Percentiles rank a stretch among this genome's conserved stretches.
These are phyloP conservation scores for Epinephelus malabaricus DNA, from an alignment of 2,797 vertebrate species.

Conservation along the genomic window DNA sequence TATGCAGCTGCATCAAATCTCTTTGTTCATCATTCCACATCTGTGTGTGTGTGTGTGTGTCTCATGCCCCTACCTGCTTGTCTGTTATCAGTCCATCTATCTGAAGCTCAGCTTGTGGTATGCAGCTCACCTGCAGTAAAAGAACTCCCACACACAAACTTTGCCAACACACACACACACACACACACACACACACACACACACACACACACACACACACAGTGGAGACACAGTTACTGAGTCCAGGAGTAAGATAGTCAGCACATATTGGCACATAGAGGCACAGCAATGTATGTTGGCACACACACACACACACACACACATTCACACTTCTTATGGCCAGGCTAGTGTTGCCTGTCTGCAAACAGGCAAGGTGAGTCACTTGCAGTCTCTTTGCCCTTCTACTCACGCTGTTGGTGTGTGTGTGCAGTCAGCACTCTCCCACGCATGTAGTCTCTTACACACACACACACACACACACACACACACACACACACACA, in stretches of 20 bases:
- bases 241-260: constrained; percentile 47
- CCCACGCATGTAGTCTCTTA: background rate
- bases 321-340: constrained; percentile 34
- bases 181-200: constrained; percentile 19
- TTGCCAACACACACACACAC: constrained; percentile 35
- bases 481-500: constrained; percentile 7
- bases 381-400: constrained; percentile 45
- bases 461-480: background rate
- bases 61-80: constrained; percentile 67
- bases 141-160: constrained; percentile 54
- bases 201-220: constrained; percentile 14
- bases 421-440: constrained; percentile 29
- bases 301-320: background rate
- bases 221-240: constrained; percentile 22
- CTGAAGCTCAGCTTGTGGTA: constrained; percentile 68
- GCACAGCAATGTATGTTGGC: constrained; percentile 21
- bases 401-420: constrained; percentile 30
- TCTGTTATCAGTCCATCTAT: constrained; percentile 75
- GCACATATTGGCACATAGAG: constrained; percentile 44
- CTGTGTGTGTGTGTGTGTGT: constrained; percentile 34
- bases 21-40: constrained; percentile 48
- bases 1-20: constrained; percentile 57
- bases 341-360: constrained; percentile 44
- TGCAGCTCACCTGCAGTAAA: constrained; percentile 74
- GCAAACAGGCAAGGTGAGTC: constrained; percentile 63